These are phyloP conservation scores for Ichneumoninae sp. DNA, from an alignment of 2,888 invertebrate genomes.

Conservation along the genomic window DNA sequence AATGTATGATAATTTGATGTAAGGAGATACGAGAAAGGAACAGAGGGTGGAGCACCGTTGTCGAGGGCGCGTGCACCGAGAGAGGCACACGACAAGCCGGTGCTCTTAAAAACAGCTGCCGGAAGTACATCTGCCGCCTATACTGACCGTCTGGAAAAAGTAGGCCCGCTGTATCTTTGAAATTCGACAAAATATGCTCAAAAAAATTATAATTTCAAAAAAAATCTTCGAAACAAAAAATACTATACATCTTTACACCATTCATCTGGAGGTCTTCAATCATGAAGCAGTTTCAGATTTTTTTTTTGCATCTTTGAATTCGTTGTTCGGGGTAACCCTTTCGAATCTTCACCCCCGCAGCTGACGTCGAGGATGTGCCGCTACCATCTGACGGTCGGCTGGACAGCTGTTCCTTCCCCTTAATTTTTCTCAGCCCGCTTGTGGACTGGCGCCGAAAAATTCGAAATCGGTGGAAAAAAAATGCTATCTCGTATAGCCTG, in stretches of 20 bases:
- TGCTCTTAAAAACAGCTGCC: conserved; percentile 79
- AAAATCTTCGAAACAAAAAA: conserved; percentile 11
- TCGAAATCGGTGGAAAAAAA: conserved; percentile 58
- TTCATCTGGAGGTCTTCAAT: neutral
- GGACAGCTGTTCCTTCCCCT: conserved; percentile 77
- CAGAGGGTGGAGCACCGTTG: conserved; percentile 24
- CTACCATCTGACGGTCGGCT: conserved; percentile 79
- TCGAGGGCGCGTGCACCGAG: conserved; percentile 79
- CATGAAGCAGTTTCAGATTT: neutral
- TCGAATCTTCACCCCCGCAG: conserved; percentile 79
- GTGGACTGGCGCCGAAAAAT: conserved; percentile 65
- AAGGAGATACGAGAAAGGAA: conserved; percentile 17
- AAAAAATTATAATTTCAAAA: neutral
- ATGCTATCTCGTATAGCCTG: conserved; percentile 4
- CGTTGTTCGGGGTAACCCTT: conserved; percentile 73
- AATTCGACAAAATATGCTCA: conserved; percentile 6
- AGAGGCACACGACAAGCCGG: conserved; percentile 76
- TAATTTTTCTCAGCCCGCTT: conserved; percentile 33
- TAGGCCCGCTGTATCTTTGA: conserved; percentile 30
- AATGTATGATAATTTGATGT: conserved; percentile 18
- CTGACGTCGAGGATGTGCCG: conserved; percentile 75
- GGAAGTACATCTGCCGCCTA: conserved; percentile 82
- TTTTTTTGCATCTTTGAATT: neutral
- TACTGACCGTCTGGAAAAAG: conserved; percentile 62
- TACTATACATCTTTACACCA: neutral